Evolutionary conservation across 2,888 invertebrate genomes (phyloP).

Genomic region (Scaptomyza flava): DNA sequence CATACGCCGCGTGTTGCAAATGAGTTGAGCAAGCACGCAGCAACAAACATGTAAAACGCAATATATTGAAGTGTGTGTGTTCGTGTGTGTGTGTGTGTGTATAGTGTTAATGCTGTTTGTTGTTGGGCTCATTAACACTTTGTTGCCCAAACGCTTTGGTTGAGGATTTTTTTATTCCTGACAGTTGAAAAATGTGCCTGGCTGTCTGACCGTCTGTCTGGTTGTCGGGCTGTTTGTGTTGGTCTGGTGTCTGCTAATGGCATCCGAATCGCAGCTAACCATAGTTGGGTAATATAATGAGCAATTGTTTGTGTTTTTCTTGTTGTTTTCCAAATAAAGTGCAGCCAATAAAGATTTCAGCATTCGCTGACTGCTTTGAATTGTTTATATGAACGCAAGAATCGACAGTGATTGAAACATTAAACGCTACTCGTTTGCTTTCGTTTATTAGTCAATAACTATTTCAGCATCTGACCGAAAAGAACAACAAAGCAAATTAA

Average conservation of each 20-base stretch:
- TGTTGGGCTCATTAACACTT: constrained; percentile 68
- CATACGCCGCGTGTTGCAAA: constrained; percentile 60
- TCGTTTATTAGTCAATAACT: too few species aligned
- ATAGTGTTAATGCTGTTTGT: constrained; percentile 11
- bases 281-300: constrained; percentile 15
- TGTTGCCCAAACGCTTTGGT: constrained; percentile 37
- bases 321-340: neutral
- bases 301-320: neutral
- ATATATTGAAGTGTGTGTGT: constrained; percentile 43
- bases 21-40: constrained; percentile 5
- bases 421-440: neutral
- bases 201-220: too few species aligned
- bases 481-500: too few species aligned
- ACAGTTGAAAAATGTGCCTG: constrained; percentile 6
- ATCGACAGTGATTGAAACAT: neutral
- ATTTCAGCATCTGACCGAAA: too few species aligned
- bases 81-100: constrained; percentile 4
- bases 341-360: constrained; percentile 1
- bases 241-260: constrained; percentile 4
- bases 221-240: neutral
- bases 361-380: neutral
- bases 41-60: neutral
- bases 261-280: constrained; percentile 16
- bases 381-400: neutral
- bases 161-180: constrained; percentile 34